Base-by-base conservation (phyloP, 2,888 invertebrate species). In the Cremastinae sp. region DNA sequence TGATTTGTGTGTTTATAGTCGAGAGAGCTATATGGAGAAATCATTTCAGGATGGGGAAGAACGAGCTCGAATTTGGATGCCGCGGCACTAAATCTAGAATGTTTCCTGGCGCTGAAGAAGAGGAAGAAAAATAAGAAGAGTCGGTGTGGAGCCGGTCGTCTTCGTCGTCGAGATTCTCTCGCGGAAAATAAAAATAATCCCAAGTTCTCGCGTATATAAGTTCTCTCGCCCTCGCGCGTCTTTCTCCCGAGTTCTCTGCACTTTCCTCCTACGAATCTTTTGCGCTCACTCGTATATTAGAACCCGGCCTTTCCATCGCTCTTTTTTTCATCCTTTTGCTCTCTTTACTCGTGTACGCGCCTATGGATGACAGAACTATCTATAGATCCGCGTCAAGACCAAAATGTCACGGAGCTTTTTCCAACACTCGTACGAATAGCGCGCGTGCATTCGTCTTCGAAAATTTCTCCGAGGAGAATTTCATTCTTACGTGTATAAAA, bases 151-250 rank as follows among this genome's bases (percentile, higher is more conserved):
- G 14, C 16, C 41, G 54, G 9, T 68, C 54, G 65, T 66, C 59
- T 49, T 66, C 65, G 66, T 68, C 66, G 47, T 66, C 74, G 51
- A 65, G 73, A 64, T 28, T 28, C 77, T 76, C 78, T 77, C 70
- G 73, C 73, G 74, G 78, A 79, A 80, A 77, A 80, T 71, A 73
- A 77, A 80, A 79, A 80, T 80, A 79, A 80, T 78, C 73, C 75
- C 62, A 68, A 68, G 43, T 76, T 62, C 68, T 72, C 66, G 61
- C 68, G 51, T 62, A 43, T 41, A 14, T 16, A 56, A 54, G 53
- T 28, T 58, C 56, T 65, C 73, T 73, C 61, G 76, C 56, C 72
- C 72, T 56, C 62, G 75, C 62, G 75, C 70, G 56, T 75, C 66
- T 75, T 75, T 72, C 61, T 58, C 75, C n/a, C 56, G 28, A 10